These are phyloP conservation scores for Botia almorhae DNA, from an alignment of 2,797 vertebrate genomes.

Conservation along the genomic window DNA sequence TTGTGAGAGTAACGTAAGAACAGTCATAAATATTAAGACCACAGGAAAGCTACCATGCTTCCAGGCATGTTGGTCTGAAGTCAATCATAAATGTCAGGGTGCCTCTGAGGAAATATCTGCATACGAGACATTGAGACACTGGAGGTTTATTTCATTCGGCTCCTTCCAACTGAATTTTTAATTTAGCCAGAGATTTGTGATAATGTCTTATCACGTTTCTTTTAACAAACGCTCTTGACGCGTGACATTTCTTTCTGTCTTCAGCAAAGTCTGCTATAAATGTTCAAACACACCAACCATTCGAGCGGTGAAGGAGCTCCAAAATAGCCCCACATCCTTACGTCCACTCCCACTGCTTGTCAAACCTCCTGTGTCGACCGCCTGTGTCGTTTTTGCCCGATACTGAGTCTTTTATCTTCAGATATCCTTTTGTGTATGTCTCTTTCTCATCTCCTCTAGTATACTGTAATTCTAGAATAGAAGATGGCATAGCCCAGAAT, in stretches of 20 bases:
- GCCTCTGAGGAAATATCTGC: slow-evolving; percentile 37
- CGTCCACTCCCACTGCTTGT: slow-evolving; percentile 45
- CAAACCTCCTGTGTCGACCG: slow-evolving; percentile 25
- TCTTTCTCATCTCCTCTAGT: slow-evolving; percentile 12
- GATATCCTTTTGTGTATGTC: slow-evolving; percentile 36
- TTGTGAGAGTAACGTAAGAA: slow-evolving; percentile 31
- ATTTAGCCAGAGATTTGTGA: slow-evolving; percentile 42
- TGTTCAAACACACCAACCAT: slow-evolving; percentile 49
- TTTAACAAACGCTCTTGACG: slow-evolving; percentile 45
- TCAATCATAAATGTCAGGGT: slow-evolving; percentile 49
- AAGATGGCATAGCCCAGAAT: slow-evolving; percentile 42
- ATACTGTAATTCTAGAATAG: slow-evolving; percentile 35
- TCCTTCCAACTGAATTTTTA: slow-evolving; percentile 51
- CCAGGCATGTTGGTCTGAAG: slow-evolving; percentile 45
- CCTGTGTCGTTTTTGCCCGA: slow-evolving; percentile 31
- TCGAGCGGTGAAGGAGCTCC: slow-evolving; percentile 38
- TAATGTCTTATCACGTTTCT: slow-evolving; percentile 52
- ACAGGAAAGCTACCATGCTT: slow-evolving; percentile 32
- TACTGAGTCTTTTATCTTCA: slow-evolving; percentile 33
- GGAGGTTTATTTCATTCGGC: background rate
- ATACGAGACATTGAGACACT: background rate
- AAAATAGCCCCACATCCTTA: slow-evolving; percentile 39
- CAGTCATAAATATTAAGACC: slow-evolving; percentile 57
- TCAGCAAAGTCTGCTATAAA: slow-evolving; percentile 45
- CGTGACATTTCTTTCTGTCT: slow-evolving; percentile 48